Evolutionary conservation across 2,113 vertebrate species (phyloP).

Genomic region (Cyanistes caeruleus): DNA sequence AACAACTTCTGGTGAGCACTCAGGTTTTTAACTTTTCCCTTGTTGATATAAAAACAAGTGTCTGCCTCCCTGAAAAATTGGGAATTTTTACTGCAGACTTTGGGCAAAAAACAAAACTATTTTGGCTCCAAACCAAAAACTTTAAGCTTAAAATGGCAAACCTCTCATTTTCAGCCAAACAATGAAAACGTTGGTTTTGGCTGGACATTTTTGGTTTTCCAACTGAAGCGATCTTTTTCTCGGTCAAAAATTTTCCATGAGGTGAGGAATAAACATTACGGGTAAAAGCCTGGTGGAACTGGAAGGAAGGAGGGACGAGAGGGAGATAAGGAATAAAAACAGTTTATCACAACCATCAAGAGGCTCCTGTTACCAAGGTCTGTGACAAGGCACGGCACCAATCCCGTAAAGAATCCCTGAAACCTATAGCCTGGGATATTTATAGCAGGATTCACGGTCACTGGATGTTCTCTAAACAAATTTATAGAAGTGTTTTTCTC

Average conservation of each 20-base stretch:
- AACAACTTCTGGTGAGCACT: background rate
- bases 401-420: slow-evolving; percentile 34
- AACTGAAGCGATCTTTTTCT: slow-evolving; percentile 42
- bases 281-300: background rate
- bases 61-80: slow-evolving; percentile 25
- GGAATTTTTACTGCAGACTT: slow-evolving; percentile 60
- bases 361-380: slow-evolving; percentile 63
- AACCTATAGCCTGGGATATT: slow-evolving; percentile 69
- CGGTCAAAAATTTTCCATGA: slow-evolving; percentile 65
- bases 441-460: slow-evolving; percentile 73
- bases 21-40: background rate
- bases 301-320: slow-evolving; percentile 32
- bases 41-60: slow-evolving; percentile 40
- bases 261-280: slow-evolving; percentile 51
- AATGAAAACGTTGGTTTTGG: slow-evolving; percentile 65
- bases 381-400: background rate
- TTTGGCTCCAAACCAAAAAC: slow-evolving; percentile 39
- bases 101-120: slow-evolving; percentile 37
- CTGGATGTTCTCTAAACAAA: slow-evolving; percentile 74
- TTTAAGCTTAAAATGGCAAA: slow-evolving; percentile 63
- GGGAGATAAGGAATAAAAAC: slow-evolving; percentile 49
- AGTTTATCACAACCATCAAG: slow-evolving; percentile 31
- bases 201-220: slow-evolving; percentile 65
- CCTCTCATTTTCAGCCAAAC: slow-evolving; percentile 64
- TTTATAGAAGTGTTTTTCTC: slow-evolving; percentile 77